Conservation (phyloP, 2,797 vertebrate species). For the Coregonus suidteri region DNA sequence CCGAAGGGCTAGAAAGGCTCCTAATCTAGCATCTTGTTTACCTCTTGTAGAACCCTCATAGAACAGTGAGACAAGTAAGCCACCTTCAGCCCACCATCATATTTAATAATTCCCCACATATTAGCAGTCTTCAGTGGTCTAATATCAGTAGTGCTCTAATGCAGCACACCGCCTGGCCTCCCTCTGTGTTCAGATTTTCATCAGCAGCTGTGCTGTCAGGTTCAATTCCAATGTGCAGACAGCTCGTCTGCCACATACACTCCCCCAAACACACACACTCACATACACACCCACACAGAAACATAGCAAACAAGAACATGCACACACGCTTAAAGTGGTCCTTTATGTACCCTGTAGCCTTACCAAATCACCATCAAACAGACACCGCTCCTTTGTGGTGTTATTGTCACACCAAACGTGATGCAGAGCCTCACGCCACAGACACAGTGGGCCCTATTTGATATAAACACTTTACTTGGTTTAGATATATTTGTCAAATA, state of each 20-base stretch:
- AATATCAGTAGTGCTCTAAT: conserved; percentile 8
- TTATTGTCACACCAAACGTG: conserved; percentile 4
- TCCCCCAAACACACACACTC: conserved; percentile 3
- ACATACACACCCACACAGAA: background rate
- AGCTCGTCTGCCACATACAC: background rate
- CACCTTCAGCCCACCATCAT: too few relatives aligned
- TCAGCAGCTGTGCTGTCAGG: conserved; percentile 37
- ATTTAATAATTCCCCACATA: too few relatives aligned
- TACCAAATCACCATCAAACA: background rate
- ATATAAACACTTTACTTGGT: background rate
- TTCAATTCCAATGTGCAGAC: conserved; percentile 27
- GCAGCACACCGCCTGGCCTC: conserved; percentile 6
- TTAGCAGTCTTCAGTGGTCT: background rate
- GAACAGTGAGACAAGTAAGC: too few relatives aligned
- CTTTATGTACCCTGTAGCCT: background rate
- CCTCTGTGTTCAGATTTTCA: conserved; percentile 32
- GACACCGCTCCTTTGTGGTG: conserved; percentile 1
- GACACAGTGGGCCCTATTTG: background rate
- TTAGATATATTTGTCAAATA: background rate
- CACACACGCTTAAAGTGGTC: background rate
- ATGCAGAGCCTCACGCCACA: background rate
- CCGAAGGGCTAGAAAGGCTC: too few relatives aligned
- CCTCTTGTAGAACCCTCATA: background rate
- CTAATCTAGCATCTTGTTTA: conserved; percentile 6
- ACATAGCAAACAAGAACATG: background rate